Evolutionary conservation across 2,113 vertebrate genomes (phyloP).

Genomic region (Cranoglanis bouderius): DNA sequence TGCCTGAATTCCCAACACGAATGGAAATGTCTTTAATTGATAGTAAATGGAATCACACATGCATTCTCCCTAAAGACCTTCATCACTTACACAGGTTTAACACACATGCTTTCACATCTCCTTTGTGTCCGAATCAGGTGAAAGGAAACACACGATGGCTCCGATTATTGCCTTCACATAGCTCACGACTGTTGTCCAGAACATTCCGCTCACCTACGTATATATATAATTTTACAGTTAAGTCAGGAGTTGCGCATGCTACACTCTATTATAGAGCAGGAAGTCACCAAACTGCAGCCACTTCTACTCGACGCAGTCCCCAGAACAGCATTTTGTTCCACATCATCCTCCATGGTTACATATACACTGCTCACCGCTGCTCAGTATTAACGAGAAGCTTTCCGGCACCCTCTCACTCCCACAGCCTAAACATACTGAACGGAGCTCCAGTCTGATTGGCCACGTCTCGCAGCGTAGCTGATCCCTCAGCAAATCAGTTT

Average conservation of each 20-base stretch:
- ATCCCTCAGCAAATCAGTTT: slow-evolving; percentile 54
- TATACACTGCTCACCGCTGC: slow-evolving; percentile 25
- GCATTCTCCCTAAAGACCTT: slow-evolving; percentile 9
- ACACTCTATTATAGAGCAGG: not conserved
- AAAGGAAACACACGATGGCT: not conserved
- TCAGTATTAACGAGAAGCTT: slow-evolving; percentile 9
- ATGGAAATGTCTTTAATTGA: slow-evolving; percentile 1
- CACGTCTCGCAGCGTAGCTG: slow-evolving; percentile 31
- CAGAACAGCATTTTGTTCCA: slow-evolving; percentile 17
- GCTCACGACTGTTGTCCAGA: not conserved
- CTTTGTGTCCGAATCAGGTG: not conserved
- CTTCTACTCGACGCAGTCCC: not conserved
- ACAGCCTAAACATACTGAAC: slow-evolving; percentile 38
- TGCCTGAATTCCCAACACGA: not conserved
- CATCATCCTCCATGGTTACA: slow-evolving; percentile 16
- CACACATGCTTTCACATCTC: not conserved
- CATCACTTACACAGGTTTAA: not conserved
- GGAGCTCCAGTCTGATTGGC: slow-evolving; percentile 51
- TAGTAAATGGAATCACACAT: slow-evolving; percentile 1
- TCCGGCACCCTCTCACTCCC: slow-evolving; percentile 21
- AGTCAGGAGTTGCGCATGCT: not conserved
- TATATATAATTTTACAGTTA: not conserved
- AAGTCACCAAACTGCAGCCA: not conserved
- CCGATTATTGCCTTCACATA: not conserved
- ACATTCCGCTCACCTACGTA: not conserved